These are phyloP conservation scores for Rotaria magnacalcarata DNA, from an alignment of 2,888 invertebrate species.

Conservation along the genomic window DNA sequence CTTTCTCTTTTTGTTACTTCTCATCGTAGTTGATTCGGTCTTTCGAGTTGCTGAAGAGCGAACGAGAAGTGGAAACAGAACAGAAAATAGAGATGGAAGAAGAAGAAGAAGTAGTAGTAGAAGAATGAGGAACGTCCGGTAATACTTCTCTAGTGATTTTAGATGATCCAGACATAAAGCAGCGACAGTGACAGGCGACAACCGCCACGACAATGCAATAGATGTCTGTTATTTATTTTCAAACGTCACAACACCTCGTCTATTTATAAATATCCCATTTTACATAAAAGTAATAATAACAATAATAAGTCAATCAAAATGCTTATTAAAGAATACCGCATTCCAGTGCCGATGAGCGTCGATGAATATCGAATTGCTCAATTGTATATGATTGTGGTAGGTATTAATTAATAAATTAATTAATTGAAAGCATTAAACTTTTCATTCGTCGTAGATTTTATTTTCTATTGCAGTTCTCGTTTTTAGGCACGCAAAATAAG, in stretches of 20 bases:
- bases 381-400: conserved; percentile 80
- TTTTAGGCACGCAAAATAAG: background rate
- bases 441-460: background rate
- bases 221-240: background rate
- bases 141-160: conserved; percentile 6
- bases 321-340: conserved; percentile 97
- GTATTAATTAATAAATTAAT: background rate
- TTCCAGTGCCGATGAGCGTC: conserved; percentile 91
- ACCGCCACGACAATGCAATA: background rate
- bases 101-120: background rate
- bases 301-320: conserved; percentile 64
- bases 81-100: background rate
- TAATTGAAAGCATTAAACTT: background rate
- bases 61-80: background rate
- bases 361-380: conserved; percentile 98
- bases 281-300: background rate
- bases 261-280: background rate
- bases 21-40: background rate
- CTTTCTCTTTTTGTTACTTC: background rate
- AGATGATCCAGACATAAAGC: conserved; percentile 8
- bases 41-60: background rate
- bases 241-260: background rate
- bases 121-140: background rate
- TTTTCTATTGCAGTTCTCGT: background rate
- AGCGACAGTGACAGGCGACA: background rate